phyloP scores from a whole-genome alignment of 2,113 vertebrate species.

The Cynocephalus volans region DNA sequence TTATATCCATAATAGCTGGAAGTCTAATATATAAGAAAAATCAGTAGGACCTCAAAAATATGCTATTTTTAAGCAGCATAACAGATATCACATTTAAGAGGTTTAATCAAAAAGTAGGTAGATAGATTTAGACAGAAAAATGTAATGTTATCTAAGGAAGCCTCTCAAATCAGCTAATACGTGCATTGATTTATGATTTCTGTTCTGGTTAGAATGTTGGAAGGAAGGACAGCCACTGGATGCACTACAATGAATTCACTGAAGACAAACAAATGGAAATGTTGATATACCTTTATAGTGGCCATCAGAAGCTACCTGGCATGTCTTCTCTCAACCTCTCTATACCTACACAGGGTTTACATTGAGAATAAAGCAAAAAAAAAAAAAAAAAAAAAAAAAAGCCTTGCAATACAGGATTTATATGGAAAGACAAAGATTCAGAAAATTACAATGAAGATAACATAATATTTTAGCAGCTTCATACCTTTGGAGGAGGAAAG shows the following conservation, averaged over 20 bases:
- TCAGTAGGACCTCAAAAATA: constrained; percentile 57
- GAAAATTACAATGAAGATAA: constrained; percentile 45
- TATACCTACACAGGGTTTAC: background rate
- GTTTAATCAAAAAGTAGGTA: constrained; percentile 66
- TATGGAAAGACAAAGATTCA: constrained; percentile 45
- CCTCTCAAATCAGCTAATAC: background rate
- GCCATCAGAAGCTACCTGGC: background rate
- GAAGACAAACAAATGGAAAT: background rate
- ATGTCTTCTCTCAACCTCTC: background rate
- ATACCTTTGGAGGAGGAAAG: constrained; percentile 42
- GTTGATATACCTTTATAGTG: background rate
- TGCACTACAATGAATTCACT: background rate
- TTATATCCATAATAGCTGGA: constrained; percentile 56
- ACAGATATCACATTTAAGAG: constrained; percentile 52
- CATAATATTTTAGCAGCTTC: constrained; percentile 44
- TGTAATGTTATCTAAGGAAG: background rate
- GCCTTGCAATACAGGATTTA: constrained; percentile 4
- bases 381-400: background rate
- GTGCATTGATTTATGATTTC: constrained; percentile 21
- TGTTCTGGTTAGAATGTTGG: constrained; percentile 11
- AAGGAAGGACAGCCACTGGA: background rate
- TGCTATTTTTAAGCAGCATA: constrained; percentile 57
- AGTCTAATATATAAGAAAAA: constrained; percentile 59
- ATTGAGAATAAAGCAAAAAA: constrained; percentile 23
- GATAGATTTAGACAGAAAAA: constrained; percentile 23